Evolutionary conservation across 2,888 invertebrate genomes (phyloP).

Genomic region (Dryomyza anilis): DNA sequence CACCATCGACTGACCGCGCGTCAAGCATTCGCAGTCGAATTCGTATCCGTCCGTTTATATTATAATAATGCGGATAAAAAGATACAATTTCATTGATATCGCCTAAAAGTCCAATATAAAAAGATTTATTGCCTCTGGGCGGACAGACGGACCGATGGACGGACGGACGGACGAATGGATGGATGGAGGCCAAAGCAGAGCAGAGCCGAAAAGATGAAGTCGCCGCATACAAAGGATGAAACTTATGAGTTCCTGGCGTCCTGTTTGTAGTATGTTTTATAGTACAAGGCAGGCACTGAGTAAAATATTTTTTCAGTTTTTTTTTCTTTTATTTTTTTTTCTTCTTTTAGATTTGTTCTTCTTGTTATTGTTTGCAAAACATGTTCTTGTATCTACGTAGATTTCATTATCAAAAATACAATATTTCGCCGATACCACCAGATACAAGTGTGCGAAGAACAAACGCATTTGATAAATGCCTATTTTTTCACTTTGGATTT

Average conservation of each 20-base stretch:
- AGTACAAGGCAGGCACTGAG: neutral
- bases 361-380: slow-evolving; percentile 16
- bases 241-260: slow-evolving; percentile 2
- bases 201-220: slow-evolving; percentile 34
- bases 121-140: slow-evolving; percentile 53
- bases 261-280: neutral
- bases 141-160: slow-evolving; percentile 9
- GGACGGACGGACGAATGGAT: slow-evolving; percentile 30
- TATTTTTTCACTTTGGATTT: slow-evolving; percentile 30
- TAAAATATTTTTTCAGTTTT: neutral
- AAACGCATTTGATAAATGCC: slow-evolving; percentile 25
- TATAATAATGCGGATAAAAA: slow-evolving; percentile 60
- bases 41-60: slow-evolving; percentile 36
- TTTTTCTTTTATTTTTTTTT: neutral
- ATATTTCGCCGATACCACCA: slow-evolving; percentile 7
- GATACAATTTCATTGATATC: slow-evolving; percentile 61
- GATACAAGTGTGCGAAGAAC: slow-evolving; percentile 14
- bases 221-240: slow-evolving; percentile 35
- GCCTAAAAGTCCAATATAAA: slow-evolving; percentile 59
- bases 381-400: neutral
- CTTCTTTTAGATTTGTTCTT: neutral
- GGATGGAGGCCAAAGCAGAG: slow-evolving; percentile 15
- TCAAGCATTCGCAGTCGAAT: slow-evolving; percentile 1
- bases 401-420: slow-evolving; percentile 24
- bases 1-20: neutral